These are phyloP conservation scores for Corapipo altera DNA, from an alignment of 2,113 vertebrate genomes.

Conservation along the genomic window DNA sequence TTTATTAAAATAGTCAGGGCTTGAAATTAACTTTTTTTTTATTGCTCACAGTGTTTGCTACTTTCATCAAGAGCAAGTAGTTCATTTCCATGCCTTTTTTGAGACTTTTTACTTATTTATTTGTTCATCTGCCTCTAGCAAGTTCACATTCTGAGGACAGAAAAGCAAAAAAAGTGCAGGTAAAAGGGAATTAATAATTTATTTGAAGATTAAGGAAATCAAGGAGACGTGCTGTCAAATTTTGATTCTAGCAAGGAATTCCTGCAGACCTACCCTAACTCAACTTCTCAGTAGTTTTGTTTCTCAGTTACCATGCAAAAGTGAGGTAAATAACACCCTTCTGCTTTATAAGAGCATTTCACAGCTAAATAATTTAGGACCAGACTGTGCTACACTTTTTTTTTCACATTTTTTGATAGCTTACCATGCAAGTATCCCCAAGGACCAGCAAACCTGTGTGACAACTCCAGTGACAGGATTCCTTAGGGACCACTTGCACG, in stretches of 20 bases:
- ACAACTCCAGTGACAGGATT: not conserved
- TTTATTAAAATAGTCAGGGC: conserved; percentile 17
- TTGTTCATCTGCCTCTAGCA: not conserved
- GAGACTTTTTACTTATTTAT: not conserved
- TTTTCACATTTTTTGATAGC: not conserved
- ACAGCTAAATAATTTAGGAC: not conserved
- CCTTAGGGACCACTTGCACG: not conserved
- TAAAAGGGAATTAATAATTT: not conserved
- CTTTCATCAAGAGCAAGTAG: not conserved
- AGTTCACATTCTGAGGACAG: not conserved
- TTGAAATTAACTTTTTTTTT: not conserved
- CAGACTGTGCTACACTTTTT: not conserved
- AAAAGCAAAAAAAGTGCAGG: not conserved
- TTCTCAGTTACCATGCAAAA: not conserved
- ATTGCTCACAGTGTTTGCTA: not conserved
- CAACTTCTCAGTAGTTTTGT: not conserved
- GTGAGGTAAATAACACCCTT: not conserved
- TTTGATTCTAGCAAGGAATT: not conserved
- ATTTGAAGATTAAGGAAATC: not conserved
- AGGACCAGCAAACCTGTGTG: not conserved
- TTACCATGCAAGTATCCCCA: not conserved
- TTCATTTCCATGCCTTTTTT: not conserved
- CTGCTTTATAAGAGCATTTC: not conserved
- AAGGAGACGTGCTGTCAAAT: not conserved
- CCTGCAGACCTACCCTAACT: not conserved